These are phyloP conservation scores for Stigmatopora argus DNA, from an alignment of 2,113 vertebrate species.

Conservation along the genomic window DNA sequence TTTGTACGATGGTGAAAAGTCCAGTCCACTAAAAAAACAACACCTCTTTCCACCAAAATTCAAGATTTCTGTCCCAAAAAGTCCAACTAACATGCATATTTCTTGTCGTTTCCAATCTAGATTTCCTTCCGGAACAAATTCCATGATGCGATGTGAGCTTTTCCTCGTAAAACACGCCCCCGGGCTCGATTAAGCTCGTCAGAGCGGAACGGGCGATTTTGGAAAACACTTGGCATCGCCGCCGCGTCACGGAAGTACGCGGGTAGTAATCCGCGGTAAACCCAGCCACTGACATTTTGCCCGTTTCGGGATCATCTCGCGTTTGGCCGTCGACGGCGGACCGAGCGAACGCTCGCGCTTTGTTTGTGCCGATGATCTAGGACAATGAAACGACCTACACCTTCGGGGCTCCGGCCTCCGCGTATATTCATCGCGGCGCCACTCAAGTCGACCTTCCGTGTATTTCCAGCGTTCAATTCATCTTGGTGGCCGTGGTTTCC, in stretches of 20 bases:
- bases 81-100: too few species aligned
- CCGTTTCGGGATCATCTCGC: not conserved
- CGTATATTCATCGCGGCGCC: constrained; percentile 24
- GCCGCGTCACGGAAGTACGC: not conserved
- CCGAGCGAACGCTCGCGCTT: constrained; percentile 15
- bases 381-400: constrained; percentile 57
- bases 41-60: too few species aligned
- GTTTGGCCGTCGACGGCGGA: not conserved
- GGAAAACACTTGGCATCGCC: not conserved
- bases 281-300: constrained; percentile 2
- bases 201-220: not conserved
- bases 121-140: not conserved
- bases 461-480: not conserved
- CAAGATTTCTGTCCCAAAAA: too few species aligned
- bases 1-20: too few species aligned
- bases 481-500: too few species aligned
- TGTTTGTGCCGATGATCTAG: constrained; percentile 21
- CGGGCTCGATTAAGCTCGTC: not conserved
- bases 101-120: too few species aligned
- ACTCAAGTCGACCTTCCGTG: constrained; percentile 11
- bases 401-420: constrained; percentile 38
- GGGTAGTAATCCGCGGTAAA: constrained; percentile 1
- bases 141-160: not conserved
- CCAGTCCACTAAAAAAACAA: too few species aligned
- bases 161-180: not conserved